Evolutionary conservation across 2,113 vertebrate species (phyloP), one percentile per base, ranked within the genome.

Genomic region (Lagopus leucura): DNA sequence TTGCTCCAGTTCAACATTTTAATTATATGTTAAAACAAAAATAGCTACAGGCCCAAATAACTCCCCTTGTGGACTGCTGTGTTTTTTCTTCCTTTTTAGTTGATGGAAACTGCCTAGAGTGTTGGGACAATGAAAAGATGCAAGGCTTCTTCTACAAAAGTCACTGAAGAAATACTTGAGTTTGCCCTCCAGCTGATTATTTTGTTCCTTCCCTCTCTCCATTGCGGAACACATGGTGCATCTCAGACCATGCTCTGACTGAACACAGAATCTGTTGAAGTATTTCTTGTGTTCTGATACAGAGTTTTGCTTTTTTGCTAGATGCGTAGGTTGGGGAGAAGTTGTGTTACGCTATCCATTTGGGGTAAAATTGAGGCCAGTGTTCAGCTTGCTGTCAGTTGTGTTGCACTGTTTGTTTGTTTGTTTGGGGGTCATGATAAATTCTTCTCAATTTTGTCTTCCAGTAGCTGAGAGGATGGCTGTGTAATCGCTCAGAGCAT

Each of bases 111-210:
- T 88, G 72, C 38, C 32, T 89, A 16, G 25, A 80, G 42, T 80
- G 28, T 55, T 90, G 61, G 92, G 61, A 88, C 88, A 90, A 67
- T 86, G 20, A 70, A 28, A 89, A 58, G 36, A 92, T 88, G 61
- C 24, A 71, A 86, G 86, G 57, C 32, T 83, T 83, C 6, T 25
- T 67, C 52, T 81, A 69, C 73, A 57, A 54, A 94, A 96, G 38
- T 90, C 70, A 54, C 14, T 58, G 70, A 77, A 78, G 85, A 88
- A 89, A 83, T 61, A 86, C 2, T 88, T 69, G 19, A 71, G 64
- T 55, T 15, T 70, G 28, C 52, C 71, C 85, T 88, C 40, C 42
- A 69, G 75, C 67, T 50, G 55, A 43, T 73, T 64, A 47, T 80
- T 91, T 74, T 4, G 8, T 87, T 77, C 79, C 55, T 6, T 89